Percentiles rank a stretch among this genome's conserved stretches.
Conservation (phyloP, 37 sponge, comb jelly and placozoan species). For the Beroe forskalii region DNA sequence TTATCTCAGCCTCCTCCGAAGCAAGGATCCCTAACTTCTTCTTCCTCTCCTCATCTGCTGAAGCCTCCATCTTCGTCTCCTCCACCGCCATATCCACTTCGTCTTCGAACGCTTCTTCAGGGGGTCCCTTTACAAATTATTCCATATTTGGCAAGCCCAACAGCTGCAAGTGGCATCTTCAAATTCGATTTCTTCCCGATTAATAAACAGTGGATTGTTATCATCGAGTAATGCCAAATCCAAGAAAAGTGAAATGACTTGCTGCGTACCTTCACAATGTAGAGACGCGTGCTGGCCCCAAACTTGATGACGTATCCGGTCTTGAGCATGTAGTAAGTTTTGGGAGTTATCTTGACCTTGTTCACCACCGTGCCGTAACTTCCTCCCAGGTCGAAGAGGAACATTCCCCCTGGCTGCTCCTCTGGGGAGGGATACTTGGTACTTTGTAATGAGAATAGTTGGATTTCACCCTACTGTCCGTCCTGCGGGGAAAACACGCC, state of each 20-base stretch:
- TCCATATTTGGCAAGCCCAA: too few species aligned
- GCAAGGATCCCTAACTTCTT: conserved; percentile 41
- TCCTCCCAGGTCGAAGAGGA: conserved; percentile 25
- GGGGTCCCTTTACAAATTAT: conserved; percentile 61
- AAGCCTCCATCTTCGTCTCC: neutral
- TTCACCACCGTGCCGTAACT: conserved; percentile 27
- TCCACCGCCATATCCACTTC: conserved; percentile 23
- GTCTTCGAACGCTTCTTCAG: conserved; percentile 54
- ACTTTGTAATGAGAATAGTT: too few species aligned
- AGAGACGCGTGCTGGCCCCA: conserved; percentile 91
- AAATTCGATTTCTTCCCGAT: too few species aligned
- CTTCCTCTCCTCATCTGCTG: neutral
- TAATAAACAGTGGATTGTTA: too few species aligned
- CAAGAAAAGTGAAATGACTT: too few species aligned
- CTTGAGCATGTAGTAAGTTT: conserved; percentile 79
- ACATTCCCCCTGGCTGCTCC: neutral
- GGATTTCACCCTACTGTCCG: too few species aligned
- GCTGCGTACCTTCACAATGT: conserved; percentile 83
- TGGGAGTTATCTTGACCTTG: conserved; percentile 46
- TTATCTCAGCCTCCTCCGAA: conserved; percentile 62
- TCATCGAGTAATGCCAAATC: too few species aligned
- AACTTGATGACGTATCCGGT: conserved; percentile 89
- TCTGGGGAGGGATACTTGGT: too few species aligned
- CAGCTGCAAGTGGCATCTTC: too few species aligned
- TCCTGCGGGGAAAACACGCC: too few species aligned